Evolutionary conservation across 2,113 vertebrate species (phyloP), one percentile per base, ranked within the genome.

Genomic region (Oenanthe oenanthe): DNA sequence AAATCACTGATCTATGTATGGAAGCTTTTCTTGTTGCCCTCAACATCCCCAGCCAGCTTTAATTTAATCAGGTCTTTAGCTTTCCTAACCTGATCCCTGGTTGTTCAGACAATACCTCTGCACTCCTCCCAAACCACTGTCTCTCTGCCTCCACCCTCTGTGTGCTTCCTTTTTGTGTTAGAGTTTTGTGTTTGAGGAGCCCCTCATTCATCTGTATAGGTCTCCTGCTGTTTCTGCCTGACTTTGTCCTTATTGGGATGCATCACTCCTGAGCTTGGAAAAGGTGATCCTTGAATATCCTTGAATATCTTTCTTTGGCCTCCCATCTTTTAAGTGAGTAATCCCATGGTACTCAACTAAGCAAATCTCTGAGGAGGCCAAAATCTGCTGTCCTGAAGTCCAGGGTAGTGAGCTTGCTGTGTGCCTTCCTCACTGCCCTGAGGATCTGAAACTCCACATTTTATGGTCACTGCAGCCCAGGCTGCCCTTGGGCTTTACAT

Each of bases 1-100:
- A 25, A 62, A 34, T 47, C 9, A 14, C 16, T 38, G 19, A 31
- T 31, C 16, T 40, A 34, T 0, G 0, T n/a, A 20, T 25, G n/a
- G 34, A 71, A 78, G 25, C 19, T 78, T 47, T 34, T 56, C 40
- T 34, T 78, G 4, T 20, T 62, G 24, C 19, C 40, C 47, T 53
- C 0, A 1, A 22, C 32, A 28, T 53, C 45, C 9, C 24, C 1
- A 1, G 40, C 13, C 18, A 78, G n/a, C 12, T 54, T 71, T 38
- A 78, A 78, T 40, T 54, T 16, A 47, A 54, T 34, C 13, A 47
- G 4, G 40, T 24, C 40, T 56, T 47, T 25, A 47, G 24, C 19
- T 71, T 61, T 62, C 48, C 31, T 71, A 71, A 40, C 13, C 12
- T n/a, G n/a, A 54, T 40, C 28, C 17, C n/a, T 40, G 65, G 8